phyloP scores from a whole-genome alignment of 2,888 invertebrate species.

The Pandemis cinnamomeana region DNA sequence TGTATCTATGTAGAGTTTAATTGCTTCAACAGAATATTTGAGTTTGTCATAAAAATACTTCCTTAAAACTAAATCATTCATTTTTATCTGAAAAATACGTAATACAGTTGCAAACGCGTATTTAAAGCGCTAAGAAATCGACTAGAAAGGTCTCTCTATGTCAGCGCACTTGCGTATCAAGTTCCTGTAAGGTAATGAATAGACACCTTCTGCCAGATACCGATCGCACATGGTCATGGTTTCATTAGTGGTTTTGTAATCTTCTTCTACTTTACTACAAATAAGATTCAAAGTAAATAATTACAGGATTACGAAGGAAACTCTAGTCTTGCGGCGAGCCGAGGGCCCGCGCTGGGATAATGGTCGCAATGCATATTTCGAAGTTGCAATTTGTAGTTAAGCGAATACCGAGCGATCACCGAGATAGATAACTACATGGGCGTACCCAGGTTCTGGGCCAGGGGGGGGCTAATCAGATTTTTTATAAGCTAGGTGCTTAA shows the following conservation, averaged over 20 bases:
- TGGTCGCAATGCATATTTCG: slow-evolving; percentile 46
- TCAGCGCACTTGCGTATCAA: not conserved
- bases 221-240: not conserved
- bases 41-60: not conserved
- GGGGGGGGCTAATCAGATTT: too few relatives aligned
- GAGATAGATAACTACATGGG: slow-evolving; percentile 45
- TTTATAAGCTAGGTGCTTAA: too few relatives aligned
- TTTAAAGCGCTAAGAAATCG: not conserved
- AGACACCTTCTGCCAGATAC: too few relatives aligned
- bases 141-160: slow-evolving; percentile 8
- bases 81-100: not conserved
- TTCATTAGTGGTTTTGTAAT: slow-evolving; percentile 19
- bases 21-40: not conserved
- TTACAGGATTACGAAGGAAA: slow-evolving; percentile 25
- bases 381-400: slow-evolving; percentile 44
- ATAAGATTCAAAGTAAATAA: slow-evolving; percentile 29
- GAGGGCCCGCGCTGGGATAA: slow-evolving; percentile 41
- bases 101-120: not conserved
- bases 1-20: not conserved
- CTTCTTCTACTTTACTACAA: slow-evolving; percentile 25
- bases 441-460: too few relatives aligned
- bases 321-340: slow-evolving; percentile 33
- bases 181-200: not conserved
- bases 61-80: not conserved
- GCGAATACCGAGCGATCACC: slow-evolving; percentile 48